Base-by-base conservation (phyloP, 2,888 invertebrate species). In the Oscheius sp. region DNA sequence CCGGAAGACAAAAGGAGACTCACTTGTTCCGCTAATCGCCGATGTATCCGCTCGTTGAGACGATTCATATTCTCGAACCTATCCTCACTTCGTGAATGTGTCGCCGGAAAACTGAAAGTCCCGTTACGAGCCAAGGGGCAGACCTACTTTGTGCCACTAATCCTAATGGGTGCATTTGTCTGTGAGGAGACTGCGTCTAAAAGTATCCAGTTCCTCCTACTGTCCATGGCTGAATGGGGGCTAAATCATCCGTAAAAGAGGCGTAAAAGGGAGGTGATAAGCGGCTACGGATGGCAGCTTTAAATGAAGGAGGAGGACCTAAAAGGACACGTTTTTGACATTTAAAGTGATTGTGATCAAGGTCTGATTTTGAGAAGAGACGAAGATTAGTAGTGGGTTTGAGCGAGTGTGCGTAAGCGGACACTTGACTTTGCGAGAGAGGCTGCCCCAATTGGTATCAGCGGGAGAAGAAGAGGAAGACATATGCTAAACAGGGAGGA, bases 41-140 rank as follows among this genome's bases (percentile, higher is more conserved):
- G 16, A 12, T 74, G 74, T 23, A 74, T 70, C 21, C 69, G 46
- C 21, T 74, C 69, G 55, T 74, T 74, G 18, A 74, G 63, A 43
- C 56, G 25, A 27, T 74, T 74, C 43, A 74, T 74, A n/a, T 21
- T 69, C 25, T 41, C 41, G n/a, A 74, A 35, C 21, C 69, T 59
- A 23, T 61, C 23, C 27, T 73, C 73, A n/a, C 69, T 69, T 16
- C 59, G 21, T n/a, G 69, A 72, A 53, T 52, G 72, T 25, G 61
- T 72, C 21, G 72, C 72, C 21, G 53, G 69, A 21, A 70, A 70
- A 27, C 72, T 72, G 43, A 72, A 72, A 72, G 6, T 29, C 12
- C 6, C 13, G n/a, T 52, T 25, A 12, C 9, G 21, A 29, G 16
- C 16, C 35, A 16, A 35, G 25, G 61, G n/a, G 45, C 12, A 35